Evolutionary conservation across 2,797 vertebrate genomes (phyloP).

Genomic region (Chiroxiphia lanceolata): DNA sequence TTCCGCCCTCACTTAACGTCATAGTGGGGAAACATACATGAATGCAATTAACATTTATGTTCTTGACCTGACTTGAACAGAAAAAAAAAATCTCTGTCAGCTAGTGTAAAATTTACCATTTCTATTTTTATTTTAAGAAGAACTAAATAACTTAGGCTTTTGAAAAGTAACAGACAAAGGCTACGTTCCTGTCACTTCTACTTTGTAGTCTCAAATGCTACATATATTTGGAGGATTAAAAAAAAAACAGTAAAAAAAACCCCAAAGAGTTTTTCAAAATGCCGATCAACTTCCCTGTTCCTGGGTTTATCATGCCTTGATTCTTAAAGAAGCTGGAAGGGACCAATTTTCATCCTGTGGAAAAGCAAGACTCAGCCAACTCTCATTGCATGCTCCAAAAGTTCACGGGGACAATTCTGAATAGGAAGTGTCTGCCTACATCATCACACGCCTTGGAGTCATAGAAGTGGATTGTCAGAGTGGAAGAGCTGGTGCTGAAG

Average conservation of each 20-base stretch:
- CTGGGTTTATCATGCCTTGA: neutral
- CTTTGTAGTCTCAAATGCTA: neutral
- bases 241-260: neutral
- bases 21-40: constrained; percentile 38
- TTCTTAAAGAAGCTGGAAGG: neutral
- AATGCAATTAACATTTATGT: constrained; percentile 36
- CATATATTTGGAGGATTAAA: neutral
- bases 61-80: constrained; percentile 31
- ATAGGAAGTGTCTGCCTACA: neutral
- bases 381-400: neutral
- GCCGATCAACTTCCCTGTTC: neutral
- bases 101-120: constrained; percentile 8
- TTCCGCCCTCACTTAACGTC: constrained; percentile 16
- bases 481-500: neutral
- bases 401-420: neutral
- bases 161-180: constrained; percentile 9
- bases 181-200: neutral
- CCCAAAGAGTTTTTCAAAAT: neutral
- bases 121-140: constrained; percentile 39
- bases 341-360: neutral
- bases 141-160: constrained; percentile 23
- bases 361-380: neutral
- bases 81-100: constrained; percentile 6
- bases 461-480: neutral
- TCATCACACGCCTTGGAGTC: rapidly evolving